Conservation (phyloP, 2,888 invertebrate species). For the Zaprionus bogoriensis region DNA sequence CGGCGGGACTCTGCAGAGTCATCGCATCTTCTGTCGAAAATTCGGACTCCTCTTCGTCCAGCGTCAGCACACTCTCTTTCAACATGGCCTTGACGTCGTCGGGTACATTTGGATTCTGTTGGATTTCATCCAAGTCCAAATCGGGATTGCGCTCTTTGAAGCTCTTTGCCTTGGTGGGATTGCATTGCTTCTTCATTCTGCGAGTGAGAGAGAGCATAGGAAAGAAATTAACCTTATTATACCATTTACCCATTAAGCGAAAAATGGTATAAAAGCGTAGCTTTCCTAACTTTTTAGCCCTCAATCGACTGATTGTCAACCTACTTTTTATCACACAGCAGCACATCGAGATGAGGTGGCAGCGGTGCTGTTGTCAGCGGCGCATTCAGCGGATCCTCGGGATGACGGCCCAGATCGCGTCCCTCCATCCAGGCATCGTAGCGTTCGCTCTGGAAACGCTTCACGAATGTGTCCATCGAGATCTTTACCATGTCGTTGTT, state of each 20-base stretch:
- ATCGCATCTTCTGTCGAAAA: constrained; percentile 55
- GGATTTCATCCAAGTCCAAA: constrained; percentile 82
- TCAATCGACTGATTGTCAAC: constrained; percentile 75
- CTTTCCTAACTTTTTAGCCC: too few relatives aligned
- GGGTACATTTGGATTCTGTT: constrained; percentile 82
- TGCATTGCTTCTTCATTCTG: constrained; percentile 83
- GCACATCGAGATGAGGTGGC: constrained; percentile 90
- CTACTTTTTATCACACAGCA: constrained; percentile 89
- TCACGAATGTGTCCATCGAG: constrained; percentile 99
- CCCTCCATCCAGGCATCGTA: constrained; percentile 96
- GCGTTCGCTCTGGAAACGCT: constrained; percentile 93
- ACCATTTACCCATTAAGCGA: background rate
- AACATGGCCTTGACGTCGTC: constrained; percentile 83
- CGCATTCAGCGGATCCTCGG: constrained; percentile 90
- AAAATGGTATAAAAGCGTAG: background rate
- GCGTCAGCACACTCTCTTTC: constrained; percentile 81
- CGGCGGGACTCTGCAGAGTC: constrained; percentile 74
- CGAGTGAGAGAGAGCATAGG: background rate
- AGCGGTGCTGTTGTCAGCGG: constrained; percentile 89
- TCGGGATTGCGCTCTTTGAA: constrained; percentile 83
- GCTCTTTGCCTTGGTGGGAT: constrained; percentile 82
- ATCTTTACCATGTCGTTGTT: constrained; percentile 98
- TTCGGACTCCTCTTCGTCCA: constrained; percentile 72
- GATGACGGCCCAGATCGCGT: constrained; percentile 94
- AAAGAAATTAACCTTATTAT: background rate